Evolutionary conservation across 2,797 vertebrate genomes (phyloP).

Genomic region (Mycteria americana): DNA sequence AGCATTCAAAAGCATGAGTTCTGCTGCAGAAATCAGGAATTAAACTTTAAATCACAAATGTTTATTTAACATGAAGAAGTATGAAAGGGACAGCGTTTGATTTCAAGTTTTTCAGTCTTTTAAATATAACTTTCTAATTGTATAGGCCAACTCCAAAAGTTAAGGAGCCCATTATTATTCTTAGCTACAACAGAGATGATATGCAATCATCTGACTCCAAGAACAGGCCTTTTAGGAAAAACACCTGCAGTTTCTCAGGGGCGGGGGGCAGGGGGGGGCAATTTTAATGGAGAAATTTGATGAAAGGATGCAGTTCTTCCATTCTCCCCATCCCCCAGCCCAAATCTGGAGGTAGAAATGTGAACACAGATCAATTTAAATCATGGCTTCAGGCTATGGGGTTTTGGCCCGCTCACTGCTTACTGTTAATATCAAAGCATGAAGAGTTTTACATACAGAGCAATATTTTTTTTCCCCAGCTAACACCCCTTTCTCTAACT

Average conservation of each 20-base stretch:
- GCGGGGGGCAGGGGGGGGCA: neutral
- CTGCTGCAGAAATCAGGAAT: neutral
- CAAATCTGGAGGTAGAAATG: slow-evolving; percentile 3
- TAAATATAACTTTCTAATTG: neutral
- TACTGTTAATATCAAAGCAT: slow-evolving; percentile 54
- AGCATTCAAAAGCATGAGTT: neutral
- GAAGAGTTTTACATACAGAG: slow-evolving; percentile 12
- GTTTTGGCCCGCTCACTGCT: neutral
- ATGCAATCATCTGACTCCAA: neutral
- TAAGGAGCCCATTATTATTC: neutral
- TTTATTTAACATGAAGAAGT: neutral
- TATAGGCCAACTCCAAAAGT: neutral
- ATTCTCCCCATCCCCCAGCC: neutral
- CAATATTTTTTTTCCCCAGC: neutral
- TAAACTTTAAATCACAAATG: neutral
- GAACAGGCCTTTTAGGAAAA: slow-evolving; percentile 1
- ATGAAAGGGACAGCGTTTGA: neutral
- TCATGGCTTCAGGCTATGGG: slow-evolving; percentile 4
- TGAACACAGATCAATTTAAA: slow-evolving; percentile 48
- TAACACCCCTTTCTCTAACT: neutral
- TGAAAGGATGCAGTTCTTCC: slow-evolving; percentile 6
- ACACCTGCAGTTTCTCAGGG: neutral
- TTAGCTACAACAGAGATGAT: neutral
- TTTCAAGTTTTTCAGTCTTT: neutral
- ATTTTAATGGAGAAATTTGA: slow-evolving; percentile 22